Conservation (phyloP, 2,888 invertebrate genomes). For the Dolomedes plantarius region DNA sequence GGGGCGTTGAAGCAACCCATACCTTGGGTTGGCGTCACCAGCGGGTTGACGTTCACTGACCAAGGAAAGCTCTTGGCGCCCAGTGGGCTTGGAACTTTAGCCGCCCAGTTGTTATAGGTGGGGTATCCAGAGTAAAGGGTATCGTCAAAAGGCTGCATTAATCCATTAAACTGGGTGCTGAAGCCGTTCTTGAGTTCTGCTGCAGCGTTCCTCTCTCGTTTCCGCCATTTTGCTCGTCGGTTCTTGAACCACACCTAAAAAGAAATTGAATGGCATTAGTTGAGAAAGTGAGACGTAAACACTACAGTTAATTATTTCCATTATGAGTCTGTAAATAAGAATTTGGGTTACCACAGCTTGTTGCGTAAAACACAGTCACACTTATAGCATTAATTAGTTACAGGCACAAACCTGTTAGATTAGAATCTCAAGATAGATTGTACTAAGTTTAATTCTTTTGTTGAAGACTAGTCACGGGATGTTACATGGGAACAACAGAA, state of each 20-base stretch:
- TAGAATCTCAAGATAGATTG: too few relatives aligned
- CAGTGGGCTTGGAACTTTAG: slow-evolving; percentile 93
- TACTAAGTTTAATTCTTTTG: too few relatives aligned
- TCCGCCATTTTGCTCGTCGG: slow-evolving; percentile 97
- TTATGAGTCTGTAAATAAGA: too few relatives aligned
- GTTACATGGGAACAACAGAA: too few relatives aligned
- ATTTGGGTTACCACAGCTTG: too few relatives aligned
- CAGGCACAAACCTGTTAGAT: too few relatives aligned
- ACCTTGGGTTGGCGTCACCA: slow-evolving; percentile 85
- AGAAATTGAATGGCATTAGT: background rate
- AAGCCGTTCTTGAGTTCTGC: slow-evolving; percentile 80
- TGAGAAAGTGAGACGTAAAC: background rate
- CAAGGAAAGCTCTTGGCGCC: slow-evolving; percentile 83
- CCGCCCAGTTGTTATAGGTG: slow-evolving; percentile 87
- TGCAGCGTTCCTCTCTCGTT: slow-evolving; percentile 95
- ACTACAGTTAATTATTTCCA: too few relatives aligned
- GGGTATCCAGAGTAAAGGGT: slow-evolving; percentile 95
- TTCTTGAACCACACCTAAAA: slow-evolving; percentile 99
- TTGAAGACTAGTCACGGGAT: too few relatives aligned
- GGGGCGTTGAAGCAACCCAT: slow-evolving; percentile 79
- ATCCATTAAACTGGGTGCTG: slow-evolving; percentile 88
- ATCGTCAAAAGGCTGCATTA: slow-evolving; percentile 76
- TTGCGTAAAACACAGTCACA: too few relatives aligned
- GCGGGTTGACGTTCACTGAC: slow-evolving; percentile 83
- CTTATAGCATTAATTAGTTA: too few relatives aligned